Conservation (phyloP, 1,140 invertebrate genomes). For the Cyrtorhinus lividipennis region DNA sequence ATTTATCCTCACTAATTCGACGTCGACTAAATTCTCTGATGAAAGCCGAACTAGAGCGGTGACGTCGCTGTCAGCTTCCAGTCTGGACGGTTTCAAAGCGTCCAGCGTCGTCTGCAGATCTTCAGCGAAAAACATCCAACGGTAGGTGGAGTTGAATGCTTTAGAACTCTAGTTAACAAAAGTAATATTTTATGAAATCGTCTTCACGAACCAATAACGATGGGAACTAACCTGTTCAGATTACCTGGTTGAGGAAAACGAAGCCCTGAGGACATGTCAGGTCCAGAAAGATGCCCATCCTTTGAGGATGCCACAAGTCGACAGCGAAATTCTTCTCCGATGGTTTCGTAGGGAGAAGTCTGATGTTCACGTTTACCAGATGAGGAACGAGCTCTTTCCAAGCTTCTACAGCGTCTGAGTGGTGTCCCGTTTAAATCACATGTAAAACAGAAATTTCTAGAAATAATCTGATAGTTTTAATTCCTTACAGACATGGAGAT, state of each 20-base stretch:
- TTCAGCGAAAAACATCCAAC: constrained; percentile 8
- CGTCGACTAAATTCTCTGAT: background rate
- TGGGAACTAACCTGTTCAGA: background rate
- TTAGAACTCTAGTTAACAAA: background rate
- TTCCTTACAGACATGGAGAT: no score
- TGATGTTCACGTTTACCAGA: background rate
- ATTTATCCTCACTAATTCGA: background rate
- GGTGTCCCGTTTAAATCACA: no score
- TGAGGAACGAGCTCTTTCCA: background rate
- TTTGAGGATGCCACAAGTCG: constrained; percentile 2
- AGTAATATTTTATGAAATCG: no score
- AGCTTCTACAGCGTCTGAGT: background rate
- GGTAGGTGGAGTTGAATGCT: constrained; percentile 11
- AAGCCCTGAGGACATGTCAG: constrained; percentile 1
- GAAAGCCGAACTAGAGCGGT: background rate
- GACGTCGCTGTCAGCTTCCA: constrained; percentile 10
- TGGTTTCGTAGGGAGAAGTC: background rate
- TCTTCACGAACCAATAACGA: no score
- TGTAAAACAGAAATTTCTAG: no score
- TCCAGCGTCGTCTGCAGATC: background rate
- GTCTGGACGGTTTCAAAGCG: background rate
- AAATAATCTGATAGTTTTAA: no score
- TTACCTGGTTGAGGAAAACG: constrained; percentile 2
- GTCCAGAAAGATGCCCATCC: constrained; percentile 14
- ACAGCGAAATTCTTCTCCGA: background rate